A percentile compares a stretch with the other conserved stretches of the same genome.
Conservation (phyloP, 2,888 invertebrate genomes). For the Drosophila kambysellisi region DNA sequence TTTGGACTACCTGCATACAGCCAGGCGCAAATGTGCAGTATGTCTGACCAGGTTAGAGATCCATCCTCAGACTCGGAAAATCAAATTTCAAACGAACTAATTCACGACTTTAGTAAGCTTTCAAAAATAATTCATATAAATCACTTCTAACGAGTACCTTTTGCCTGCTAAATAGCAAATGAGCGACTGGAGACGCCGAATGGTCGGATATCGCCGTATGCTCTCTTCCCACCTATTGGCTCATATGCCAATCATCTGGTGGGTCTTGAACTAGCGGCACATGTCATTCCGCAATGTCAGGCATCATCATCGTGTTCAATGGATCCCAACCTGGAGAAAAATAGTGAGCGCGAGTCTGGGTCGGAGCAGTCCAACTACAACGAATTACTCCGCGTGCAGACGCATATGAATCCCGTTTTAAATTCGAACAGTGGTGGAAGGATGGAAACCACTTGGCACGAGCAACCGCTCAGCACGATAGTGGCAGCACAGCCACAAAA, state of each 20-base stretch:
- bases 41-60: constrained; percentile 46
- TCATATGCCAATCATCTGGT: constrained; percentile 45
- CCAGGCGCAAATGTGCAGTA: background rate
- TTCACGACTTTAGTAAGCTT: constrained; percentile 21
- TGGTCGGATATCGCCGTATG: constrained; percentile 52
- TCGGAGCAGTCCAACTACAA: background rate
- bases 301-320: background rate
- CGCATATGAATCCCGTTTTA: constrained; percentile 3
- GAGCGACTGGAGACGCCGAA: background rate
- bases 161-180: background rate
- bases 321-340: background rate
- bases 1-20: background rate
- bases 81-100: constrained; percentile 17
- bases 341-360: background rate
- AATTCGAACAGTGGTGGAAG: background rate
- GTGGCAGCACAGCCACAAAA: background rate
- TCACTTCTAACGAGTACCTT: background rate
- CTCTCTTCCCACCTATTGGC: constrained; percentile 54
- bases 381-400: background rate
- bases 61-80: constrained; percentile 53
- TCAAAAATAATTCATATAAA: background rate
- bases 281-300: constrained; percentile 13
- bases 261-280: constrained; percentile 25
- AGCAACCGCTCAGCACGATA: background rate
- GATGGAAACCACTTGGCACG: background rate